These are phyloP conservation scores for Agriotes lineatus DNA, from an alignment of 2,888 invertebrate species.

Conservation along the genomic window DNA sequence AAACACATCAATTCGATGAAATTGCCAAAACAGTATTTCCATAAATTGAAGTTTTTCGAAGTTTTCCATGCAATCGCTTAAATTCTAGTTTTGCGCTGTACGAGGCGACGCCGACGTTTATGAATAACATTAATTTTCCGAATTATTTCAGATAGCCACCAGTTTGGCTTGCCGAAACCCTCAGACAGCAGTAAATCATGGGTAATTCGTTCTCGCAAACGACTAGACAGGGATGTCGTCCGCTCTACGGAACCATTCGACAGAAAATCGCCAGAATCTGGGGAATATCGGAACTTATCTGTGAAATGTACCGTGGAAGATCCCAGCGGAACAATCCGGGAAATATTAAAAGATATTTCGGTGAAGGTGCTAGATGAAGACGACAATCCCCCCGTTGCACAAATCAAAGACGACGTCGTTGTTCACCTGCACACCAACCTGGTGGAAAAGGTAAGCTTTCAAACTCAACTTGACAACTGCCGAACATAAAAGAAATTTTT, in stretches of 20 bases:
- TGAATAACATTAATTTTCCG: conserved; percentile 11
- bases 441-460: conserved; percentile 53
- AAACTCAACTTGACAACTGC: not conserved
- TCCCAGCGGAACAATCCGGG: conserved; percentile 59
- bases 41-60: conserved; percentile 1
- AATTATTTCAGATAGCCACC: conserved; percentile 46
- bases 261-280: conserved; percentile 63
- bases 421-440: conserved; percentile 57
- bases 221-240: conserved; percentile 51
- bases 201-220: conserved; percentile 61
- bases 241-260: conserved; percentile 60
- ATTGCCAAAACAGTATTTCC: not conserved
- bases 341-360: conserved; percentile 59
- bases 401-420: conserved; percentile 55
- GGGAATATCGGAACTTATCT: conserved; percentile 54
- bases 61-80: not conserved
- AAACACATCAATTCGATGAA: conserved; percentile 1
- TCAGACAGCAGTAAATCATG: conserved; percentile 51
- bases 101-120: conserved; percentile 21
- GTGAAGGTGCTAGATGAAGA: conserved; percentile 69
- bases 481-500: not conserved
- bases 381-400: conserved; percentile 66
- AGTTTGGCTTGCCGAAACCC: conserved; percentile 51
- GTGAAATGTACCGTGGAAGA: conserved; percentile 66
- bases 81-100: not conserved